A percentile compares a stretch with the other conserved stretches of the same genome.
Conservation (phyloP, 2,888 invertebrate species). For the Amblyteles armatorius region DNA sequence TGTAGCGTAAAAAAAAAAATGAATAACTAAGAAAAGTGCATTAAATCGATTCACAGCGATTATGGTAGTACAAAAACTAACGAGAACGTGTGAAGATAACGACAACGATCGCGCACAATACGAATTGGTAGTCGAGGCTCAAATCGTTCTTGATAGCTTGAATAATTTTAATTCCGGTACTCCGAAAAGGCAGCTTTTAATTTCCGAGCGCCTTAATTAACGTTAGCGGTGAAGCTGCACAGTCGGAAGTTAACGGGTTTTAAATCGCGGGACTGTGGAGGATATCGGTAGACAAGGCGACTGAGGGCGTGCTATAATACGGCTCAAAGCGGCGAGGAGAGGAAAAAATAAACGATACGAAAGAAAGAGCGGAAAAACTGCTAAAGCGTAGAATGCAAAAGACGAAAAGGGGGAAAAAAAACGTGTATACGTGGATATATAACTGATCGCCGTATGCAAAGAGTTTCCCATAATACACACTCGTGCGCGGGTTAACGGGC, state of each 20-base stretch:
- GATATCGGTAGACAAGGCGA: not conserved
- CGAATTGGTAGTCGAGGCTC: not conserved
- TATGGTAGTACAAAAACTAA: too few relatives aligned
- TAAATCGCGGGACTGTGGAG: not conserved
- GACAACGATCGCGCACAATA: too few relatives aligned
- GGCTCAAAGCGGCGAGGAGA: slow-evolving; percentile 47
- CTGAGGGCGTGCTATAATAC: not conserved
- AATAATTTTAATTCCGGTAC: not conserved
- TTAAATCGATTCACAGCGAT: not conserved
- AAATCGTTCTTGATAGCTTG: not conserved
- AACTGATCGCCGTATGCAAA: slow-evolving; percentile 56
- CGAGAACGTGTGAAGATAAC: too few relatives aligned
- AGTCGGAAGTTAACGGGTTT: not conserved
- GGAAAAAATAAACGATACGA: slow-evolving; percentile 5
- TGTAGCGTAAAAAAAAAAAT: not conserved
- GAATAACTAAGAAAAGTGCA: too few relatives aligned
- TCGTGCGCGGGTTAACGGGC: slow-evolving; percentile 47
- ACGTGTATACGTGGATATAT: slow-evolving; percentile 43
- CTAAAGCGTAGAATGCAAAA: slow-evolving; percentile 29
- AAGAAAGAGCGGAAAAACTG: slow-evolving; percentile 10
- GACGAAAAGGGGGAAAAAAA: slow-evolving; percentile 9
- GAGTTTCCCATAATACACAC: slow-evolving; percentile 31
- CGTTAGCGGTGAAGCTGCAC: not conserved
- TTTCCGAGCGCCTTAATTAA: not conserved
- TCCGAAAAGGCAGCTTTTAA: not conserved